Percentiles rank a stretch among this genome's conserved stretches.
Evolutionary conservation across 2,888 invertebrate genomes (phyloP).

Genomic region (Papilio elwesi): DNA sequence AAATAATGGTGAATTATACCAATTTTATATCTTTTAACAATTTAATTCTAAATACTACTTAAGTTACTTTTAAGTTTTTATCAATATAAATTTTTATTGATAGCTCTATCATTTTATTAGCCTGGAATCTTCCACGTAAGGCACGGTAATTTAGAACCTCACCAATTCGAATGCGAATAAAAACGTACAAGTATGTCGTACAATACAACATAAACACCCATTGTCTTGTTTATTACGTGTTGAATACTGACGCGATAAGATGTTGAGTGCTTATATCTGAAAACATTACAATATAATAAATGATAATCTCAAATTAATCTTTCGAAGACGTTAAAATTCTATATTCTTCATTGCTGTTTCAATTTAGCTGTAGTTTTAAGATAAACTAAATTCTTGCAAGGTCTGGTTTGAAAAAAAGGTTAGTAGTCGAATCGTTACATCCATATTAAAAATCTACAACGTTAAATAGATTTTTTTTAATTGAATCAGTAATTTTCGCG

Average conservation of each 20-base stretch:
- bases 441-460: too few relatives aligned
- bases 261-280: neutral
- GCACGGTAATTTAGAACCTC: conserved; percentile 17
- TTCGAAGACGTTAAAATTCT: too few relatives aligned
- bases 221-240: conserved; percentile 14
- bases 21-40: too few relatives aligned
- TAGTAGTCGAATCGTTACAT: too few relatives aligned
- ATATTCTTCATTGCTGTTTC: neutral
- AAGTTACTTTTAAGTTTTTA: neutral
- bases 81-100: neutral
- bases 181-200: conserved; percentile 23
- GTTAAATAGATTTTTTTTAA: too few relatives aligned
- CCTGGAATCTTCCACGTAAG: conserved; percentile 4
- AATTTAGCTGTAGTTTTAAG: too few relatives aligned
- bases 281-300: neutral
- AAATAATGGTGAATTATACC: too few relatives aligned
- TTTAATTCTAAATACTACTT: too few relatives aligned
- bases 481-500: too few relatives aligned
- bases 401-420: too few relatives aligned
- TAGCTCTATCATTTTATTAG: neutral
- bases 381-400: too few relatives aligned
- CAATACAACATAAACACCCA: conserved; percentile 32
- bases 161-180: conserved; percentile 17
- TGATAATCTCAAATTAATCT: neutral
- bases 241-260: neutral